A percentile compares a stretch with the other conserved stretches of the same genome.
Conservation (phyloP, 1,140 invertebrate species). For the Pseudachorutes palmiensis region DNA sequence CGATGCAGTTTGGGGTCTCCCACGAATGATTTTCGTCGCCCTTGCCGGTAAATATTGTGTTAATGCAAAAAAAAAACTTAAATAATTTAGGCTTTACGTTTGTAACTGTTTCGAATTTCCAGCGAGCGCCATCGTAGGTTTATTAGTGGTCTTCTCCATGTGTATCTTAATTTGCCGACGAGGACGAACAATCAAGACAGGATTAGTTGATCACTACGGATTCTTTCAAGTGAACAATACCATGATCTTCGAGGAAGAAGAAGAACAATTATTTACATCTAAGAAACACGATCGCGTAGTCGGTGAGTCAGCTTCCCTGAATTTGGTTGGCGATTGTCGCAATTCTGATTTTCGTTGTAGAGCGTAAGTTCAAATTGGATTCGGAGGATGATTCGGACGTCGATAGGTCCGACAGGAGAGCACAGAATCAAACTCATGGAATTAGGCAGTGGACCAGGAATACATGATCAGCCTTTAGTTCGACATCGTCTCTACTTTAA, state of each 20-base stretch:
- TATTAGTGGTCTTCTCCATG: conserved; percentile 27
- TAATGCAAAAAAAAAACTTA: too few relatives aligned
- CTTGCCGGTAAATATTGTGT: conserved; percentile 58
- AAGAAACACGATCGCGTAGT: conserved; percentile 22
- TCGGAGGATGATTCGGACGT: conserved; percentile 32
- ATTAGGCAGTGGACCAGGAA: conserved; percentile 36
- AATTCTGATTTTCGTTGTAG: conserved; percentile 14
- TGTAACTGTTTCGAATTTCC: conserved; percentile 7
- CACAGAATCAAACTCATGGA: conserved; percentile 20
- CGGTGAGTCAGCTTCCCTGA: conserved; percentile 17
- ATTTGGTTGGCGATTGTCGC: background rate
- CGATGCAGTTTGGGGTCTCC: conserved; percentile 60
- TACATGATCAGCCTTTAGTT: too few relatives aligned
- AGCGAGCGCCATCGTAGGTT: conserved; percentile 26
- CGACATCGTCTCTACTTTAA: too few relatives aligned
- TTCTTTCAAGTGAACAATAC: conserved; percentile 34
- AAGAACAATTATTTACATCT: conserved; percentile 34
- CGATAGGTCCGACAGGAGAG: conserved; percentile 12
- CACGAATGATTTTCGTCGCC: conserved; percentile 62
- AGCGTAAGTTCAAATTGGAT: conserved; percentile 27
- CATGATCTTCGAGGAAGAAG: conserved; percentile 35
- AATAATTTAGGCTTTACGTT: too few relatives aligned
- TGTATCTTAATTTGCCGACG: conserved; percentile 25
- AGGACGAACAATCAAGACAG: background rate
- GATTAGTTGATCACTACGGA: conserved; percentile 26